Conservation (phyloP, 2,888 invertebrate species). For the Atrina japonica region DNA sequence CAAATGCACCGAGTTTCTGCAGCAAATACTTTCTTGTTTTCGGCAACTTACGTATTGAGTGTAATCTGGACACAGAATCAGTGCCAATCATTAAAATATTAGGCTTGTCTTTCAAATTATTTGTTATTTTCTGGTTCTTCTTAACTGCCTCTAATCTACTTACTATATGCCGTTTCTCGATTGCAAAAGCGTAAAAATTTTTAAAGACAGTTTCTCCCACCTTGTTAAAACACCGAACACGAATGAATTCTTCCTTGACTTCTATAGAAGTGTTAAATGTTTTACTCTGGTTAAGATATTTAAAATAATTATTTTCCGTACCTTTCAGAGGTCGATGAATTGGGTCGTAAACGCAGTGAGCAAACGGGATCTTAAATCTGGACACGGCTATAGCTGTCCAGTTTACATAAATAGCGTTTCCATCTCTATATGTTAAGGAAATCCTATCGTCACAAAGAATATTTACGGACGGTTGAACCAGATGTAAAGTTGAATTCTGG, state of each 20-base stretch:
- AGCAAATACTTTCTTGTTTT: slow-evolving; percentile 84
- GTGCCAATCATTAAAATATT: slow-evolving; percentile 90
- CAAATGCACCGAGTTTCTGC: slow-evolving; percentile 85
- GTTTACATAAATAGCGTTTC: slow-evolving; percentile 30
- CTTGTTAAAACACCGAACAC: slow-evolving; percentile 69
- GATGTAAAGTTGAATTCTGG: no score
- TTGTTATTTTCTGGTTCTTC: no score
- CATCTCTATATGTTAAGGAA: no score
- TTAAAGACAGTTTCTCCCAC: slow-evolving; percentile 64
- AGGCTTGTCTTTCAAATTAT: slow-evolving; percentile 7
- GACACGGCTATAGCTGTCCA: slow-evolving; percentile 45
- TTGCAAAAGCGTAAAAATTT: slow-evolving; percentile 50
- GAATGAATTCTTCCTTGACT: slow-evolving; percentile 70
- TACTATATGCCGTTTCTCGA: no score
- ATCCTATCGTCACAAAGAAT: no score
- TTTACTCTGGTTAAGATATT: slow-evolving; percentile 47
- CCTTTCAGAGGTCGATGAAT: slow-evolving; percentile 47
- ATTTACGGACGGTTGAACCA: no score
- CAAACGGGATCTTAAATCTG: slow-evolving; percentile 58
- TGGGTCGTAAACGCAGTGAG: slow-evolving; percentile 71
- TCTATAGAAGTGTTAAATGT: slow-evolving; percentile 43
- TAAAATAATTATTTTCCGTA: slow-evolving; percentile 46
- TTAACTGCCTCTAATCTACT: no score
- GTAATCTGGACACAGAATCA: slow-evolving; percentile 92
- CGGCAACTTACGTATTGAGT: slow-evolving; percentile 91